phyloP scores from a whole-genome alignment of 2,113 vertebrate species.

The Polyodon spathula region DNA sequence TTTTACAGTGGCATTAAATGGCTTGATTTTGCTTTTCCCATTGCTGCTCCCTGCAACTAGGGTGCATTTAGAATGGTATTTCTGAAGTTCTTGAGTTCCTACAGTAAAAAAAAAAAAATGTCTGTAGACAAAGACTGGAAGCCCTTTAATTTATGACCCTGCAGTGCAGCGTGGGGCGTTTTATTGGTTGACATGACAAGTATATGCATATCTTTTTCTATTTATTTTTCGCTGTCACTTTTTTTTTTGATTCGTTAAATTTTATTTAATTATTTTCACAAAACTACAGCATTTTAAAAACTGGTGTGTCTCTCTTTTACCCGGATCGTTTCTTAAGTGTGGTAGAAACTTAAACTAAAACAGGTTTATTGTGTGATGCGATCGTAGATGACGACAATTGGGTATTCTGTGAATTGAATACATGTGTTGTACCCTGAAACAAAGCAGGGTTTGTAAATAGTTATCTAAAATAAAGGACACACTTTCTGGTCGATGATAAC shows the following conservation, averaged over 20 bases:
- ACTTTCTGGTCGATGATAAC: conserved; percentile 66
- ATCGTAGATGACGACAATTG: conserved; percentile 71
- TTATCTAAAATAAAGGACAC: conserved; percentile 67
- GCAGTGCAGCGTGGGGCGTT: too few species aligned
- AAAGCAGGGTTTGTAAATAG: conserved; percentile 75
- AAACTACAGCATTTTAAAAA: neutral
- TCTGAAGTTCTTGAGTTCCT: too few species aligned
- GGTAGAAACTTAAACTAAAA: conserved; percentile 41
- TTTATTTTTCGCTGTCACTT: neutral
- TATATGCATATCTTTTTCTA: too few species aligned
- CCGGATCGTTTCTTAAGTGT: conserved; percentile 33
- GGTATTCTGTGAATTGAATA: conserved; percentile 71
- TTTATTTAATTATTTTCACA: neutral
- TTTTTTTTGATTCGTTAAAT: neutral
- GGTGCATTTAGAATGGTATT: too few species aligned
- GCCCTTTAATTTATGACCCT: too few species aligned
- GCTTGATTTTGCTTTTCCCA: too few species aligned
- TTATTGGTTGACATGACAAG: too few species aligned
- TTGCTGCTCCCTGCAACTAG: too few species aligned
- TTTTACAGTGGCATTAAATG: too few species aligned
- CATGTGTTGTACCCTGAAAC: conserved; percentile 70
- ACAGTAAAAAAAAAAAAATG: too few species aligned
- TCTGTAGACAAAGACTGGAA: too few species aligned
- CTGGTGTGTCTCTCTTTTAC: conserved; percentile 19
- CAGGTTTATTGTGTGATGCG: conserved; percentile 51